phyloP scores from a whole-genome alignment of 2,113 vertebrate genomes.

The Lota lota region DNA sequence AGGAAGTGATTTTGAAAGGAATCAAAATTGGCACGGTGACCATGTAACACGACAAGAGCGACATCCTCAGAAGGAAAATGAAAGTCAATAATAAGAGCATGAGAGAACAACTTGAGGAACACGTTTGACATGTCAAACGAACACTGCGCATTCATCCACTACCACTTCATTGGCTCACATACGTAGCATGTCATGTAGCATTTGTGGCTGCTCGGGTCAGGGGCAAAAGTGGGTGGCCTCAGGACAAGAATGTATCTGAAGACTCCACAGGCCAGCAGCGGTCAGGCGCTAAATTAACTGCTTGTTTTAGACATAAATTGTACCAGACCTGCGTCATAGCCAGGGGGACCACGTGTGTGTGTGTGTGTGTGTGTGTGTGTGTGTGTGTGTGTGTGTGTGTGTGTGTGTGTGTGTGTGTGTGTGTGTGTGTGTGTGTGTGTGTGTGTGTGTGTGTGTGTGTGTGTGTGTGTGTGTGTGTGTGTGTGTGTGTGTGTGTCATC shows the following conservation, averaged over 20 bases:
- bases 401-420: slow-evolving; percentile 20
- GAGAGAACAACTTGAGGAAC: too few relatives aligned
- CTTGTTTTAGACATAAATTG: slow-evolving; percentile 60
- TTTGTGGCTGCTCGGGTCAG: slow-evolving; percentile 16
- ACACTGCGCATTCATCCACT: slow-evolving; percentile 17
- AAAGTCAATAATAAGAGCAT: too few relatives aligned
- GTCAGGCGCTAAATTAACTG: slow-evolving; percentile 62
- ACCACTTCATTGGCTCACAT: slow-evolving; percentile 6
- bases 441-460: slow-evolving; percentile 20
- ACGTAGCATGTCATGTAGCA: slow-evolving; percentile 11
- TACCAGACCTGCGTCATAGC: slow-evolving; percentile 48
- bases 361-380: slow-evolving; percentile 19
- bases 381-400: neutral
- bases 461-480: slow-evolving; percentile 20
- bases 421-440: slow-evolving; percentile 20
- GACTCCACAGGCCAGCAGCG: slow-evolving; percentile 53
- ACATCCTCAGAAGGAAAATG: too few relatives aligned
- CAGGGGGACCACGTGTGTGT: slow-evolving; percentile 24
- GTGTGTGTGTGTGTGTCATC: slow-evolving; percentile 23
- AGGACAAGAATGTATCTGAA: slow-evolving; percentile 35
- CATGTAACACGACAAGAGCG: too few relatives aligned
- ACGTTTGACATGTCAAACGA: neutral
- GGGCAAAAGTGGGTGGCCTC: slow-evolving; percentile 25
- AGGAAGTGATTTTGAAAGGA: too few relatives aligned
- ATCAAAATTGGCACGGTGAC: too few relatives aligned